These are phyloP conservation scores for Pristionchus entomophagus DNA, from an alignment of 2,888 invertebrate genomes.

Conservation along the genomic window DNA sequence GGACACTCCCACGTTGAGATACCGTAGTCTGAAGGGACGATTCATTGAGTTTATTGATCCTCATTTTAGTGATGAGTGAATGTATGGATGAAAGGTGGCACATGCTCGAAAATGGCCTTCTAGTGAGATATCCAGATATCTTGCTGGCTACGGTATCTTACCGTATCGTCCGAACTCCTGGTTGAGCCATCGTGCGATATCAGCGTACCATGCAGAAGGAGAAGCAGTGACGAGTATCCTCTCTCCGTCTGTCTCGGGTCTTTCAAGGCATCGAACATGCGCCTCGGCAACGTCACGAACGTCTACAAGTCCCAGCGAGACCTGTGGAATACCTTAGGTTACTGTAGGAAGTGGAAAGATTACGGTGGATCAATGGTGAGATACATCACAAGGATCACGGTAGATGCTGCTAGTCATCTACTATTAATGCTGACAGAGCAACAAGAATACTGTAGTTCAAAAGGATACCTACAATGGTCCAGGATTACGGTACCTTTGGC, in stretches of 20 bases:
- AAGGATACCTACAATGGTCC: too few relatives aligned
- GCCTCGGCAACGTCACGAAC: constrained; percentile 79
- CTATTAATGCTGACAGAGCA: not conserved
- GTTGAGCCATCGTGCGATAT: constrained; percentile 77
- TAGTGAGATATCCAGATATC: not conserved
- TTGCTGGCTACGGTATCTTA: constrained; percentile 44
- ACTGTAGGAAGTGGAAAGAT: not conserved
- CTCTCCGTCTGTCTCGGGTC: constrained; percentile 77
- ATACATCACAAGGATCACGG: not conserved
- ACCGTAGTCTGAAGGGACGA: constrained; percentile 72
- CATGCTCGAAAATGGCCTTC: too few relatives aligned
- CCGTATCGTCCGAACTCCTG: constrained; percentile 78
- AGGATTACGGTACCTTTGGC: constrained; percentile 50
- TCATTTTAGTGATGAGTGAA: not conserved
- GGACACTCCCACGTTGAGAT: constrained; percentile 77
- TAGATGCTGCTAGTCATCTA: not conserved
- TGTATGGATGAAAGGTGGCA: constrained; percentile 40
- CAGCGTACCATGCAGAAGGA: constrained; percentile 77
- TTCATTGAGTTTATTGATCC: not conserved
- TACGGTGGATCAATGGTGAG: not conserved
- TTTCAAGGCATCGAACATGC: constrained; percentile 78
- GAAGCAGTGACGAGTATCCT: constrained; percentile 77
- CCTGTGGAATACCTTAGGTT: constrained; percentile 61
- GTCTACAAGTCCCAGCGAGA: constrained; percentile 78
- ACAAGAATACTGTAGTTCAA: not conserved